Evolutionary conservation across 1,140 invertebrate genomes (phyloP).

Genomic region (Eumaeus atala): DNA sequence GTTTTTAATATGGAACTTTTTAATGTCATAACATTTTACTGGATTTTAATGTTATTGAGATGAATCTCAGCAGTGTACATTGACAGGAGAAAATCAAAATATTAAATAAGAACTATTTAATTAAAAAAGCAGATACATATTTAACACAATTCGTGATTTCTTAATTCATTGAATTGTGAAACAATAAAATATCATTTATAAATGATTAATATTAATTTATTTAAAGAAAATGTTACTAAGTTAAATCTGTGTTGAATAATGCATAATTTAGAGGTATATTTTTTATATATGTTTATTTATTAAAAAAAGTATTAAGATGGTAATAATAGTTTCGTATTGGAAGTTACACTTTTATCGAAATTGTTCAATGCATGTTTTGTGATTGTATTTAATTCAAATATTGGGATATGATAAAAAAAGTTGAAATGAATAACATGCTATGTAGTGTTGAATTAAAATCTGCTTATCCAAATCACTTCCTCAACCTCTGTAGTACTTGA

Average conservation of each 20-base stretch:
- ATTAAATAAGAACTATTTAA: constrained; percentile 19
- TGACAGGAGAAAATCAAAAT: constrained; percentile 12
- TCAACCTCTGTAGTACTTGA: constrained; percentile 12
- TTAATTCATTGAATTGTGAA: constrained; percentile 23
- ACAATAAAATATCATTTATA: constrained; percentile 35
- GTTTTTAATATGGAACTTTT: constrained; percentile 12
- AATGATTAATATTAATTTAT: constrained; percentile 48
- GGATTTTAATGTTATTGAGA: constrained; percentile 12
- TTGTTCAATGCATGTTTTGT: constrained; percentile 7
- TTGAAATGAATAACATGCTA: constrained; percentile 6
- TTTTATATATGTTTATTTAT: constrained; percentile 63
- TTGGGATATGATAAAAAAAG: background rate
- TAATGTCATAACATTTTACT: constrained; percentile 5
- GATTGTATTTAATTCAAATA: background rate
- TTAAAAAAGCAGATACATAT: constrained; percentile 22
- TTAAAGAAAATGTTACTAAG: constrained; percentile 51
- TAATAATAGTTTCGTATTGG: constrained; percentile 37
- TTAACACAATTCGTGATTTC: constrained; percentile 9
- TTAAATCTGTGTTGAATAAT: constrained; percentile 59
- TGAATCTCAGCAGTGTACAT: constrained; percentile 41
- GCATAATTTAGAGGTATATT: constrained; percentile 66
- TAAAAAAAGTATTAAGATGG: constrained; percentile 52
- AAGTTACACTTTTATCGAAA: constrained; percentile 25
- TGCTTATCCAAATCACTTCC: constrained; percentile 5
- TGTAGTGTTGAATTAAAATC: constrained; percentile 3